phyloP scores from a whole-genome alignment of 2,113 vertebrate species.

The Cheirogaleus medius region DNA sequence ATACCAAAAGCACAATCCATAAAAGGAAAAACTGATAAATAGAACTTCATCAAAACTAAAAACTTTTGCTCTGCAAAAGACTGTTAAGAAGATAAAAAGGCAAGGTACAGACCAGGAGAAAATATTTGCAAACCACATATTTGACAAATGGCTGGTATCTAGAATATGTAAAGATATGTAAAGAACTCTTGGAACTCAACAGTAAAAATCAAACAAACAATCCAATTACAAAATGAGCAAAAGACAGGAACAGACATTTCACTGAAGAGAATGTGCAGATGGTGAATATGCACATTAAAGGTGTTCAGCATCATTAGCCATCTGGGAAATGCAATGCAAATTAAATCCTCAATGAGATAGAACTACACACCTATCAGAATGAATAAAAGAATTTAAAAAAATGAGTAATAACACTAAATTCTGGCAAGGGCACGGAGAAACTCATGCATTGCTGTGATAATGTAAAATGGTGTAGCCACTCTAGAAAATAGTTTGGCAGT shows the following conservation, averaged over 20 bases:
- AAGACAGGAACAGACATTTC: not conserved
- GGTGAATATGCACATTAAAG: not conserved
- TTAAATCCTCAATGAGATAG: not conserved
- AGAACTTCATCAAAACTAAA: not conserved
- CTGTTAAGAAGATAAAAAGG: not conserved
- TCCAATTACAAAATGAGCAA: not conserved
- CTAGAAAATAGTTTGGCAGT: not conserved
- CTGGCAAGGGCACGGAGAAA: not conserved
- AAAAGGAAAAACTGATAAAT: not conserved
- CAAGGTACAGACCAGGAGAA: not conserved
- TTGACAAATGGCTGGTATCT: not conserved
- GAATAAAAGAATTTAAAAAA: too few species aligned
- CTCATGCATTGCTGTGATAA: not conserved
- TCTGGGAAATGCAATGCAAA: not conserved
- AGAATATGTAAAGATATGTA: not conserved
- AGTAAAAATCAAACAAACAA: slow-evolving; percentile 19
- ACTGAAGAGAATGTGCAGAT: not conserved
- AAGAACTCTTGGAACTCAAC: not conserved
- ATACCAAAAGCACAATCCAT: not conserved
- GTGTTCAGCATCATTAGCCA: not conserved
- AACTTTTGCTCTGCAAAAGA: not conserved
- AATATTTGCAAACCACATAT: not conserved
- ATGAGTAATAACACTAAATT: too few species aligned
- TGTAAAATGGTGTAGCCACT: not conserved
- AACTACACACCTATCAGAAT: not conserved